Conservation (phyloP, 1,140 invertebrate species). For the Polyergus mexicanus region DNA sequence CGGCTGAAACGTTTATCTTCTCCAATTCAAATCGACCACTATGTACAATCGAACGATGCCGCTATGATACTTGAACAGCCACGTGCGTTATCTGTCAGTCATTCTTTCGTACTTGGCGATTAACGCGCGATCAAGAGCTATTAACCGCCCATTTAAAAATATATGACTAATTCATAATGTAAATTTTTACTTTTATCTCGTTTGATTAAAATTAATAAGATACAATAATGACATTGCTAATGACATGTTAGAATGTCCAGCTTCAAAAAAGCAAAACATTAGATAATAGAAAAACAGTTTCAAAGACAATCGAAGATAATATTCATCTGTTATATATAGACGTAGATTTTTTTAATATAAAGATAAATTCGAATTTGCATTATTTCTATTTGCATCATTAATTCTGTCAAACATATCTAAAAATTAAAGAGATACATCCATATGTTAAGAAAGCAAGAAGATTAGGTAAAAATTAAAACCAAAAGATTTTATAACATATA, state of each 20-base stretch:
- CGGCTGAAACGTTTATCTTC: slow-evolving; percentile 32
- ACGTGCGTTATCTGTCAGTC: slow-evolving; percentile 36
- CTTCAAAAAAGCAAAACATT: background rate
- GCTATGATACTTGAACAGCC: slow-evolving; percentile 8
- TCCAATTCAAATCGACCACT: slow-evolving; percentile 10
- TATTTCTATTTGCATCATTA: too few species aligned
- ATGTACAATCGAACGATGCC: slow-evolving; percentile 5
- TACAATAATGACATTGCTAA: background rate
- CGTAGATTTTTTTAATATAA: background rate
- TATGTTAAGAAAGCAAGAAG: background rate
- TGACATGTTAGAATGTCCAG: background rate
- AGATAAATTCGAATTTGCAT: background rate
- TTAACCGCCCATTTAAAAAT: slow-evolving; percentile 1
- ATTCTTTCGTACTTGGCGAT: background rate
- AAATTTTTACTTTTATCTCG: background rate
- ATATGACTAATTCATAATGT: background rate
- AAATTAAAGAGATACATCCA: background rate
- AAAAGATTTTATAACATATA: background rate
- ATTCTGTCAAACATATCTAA: background rate
- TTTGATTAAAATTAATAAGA: background rate
- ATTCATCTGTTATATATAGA: background rate
- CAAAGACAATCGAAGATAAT: background rate
- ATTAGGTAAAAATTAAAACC: background rate
- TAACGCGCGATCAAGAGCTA: background rate
- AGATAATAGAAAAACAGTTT: background rate